Evolutionary conservation across 1,140 invertebrate genomes (phyloP), one percentile per base, ranked within the genome.

Genomic region (Panagrolaimus sp.): DNA sequence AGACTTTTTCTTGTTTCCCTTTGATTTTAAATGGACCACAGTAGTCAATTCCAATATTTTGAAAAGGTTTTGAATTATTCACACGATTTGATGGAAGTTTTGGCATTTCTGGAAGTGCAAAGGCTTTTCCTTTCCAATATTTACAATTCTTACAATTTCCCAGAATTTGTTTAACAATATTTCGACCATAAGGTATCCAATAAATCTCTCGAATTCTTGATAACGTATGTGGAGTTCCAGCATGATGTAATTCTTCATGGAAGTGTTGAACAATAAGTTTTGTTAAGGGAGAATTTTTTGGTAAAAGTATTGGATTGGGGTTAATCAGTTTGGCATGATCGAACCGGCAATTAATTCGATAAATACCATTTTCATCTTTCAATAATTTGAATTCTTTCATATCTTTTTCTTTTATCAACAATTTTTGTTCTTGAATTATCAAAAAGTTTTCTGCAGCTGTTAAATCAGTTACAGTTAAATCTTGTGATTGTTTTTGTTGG

Each of bases 141-240:
- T 26, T 15, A 32, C 65, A 66, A 2, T n/a, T 24, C 1, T 15
- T 15, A 26, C 65, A 66, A 1, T 24, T 52, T 46, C 38, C 21
- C 6, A 66, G n/a, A 15, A 43, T 9, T 14, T 58, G 6, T 6
- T 1, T 66, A 21, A 66, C 65, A 15, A 43, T n/a, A 8, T 32
- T 44, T 1, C 21, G 38, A 8, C 47, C 73, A 67, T 74, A 55
- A 73, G 73, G 10, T 44, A 46, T 62, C 43, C 38, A 62, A 12
- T 17, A 26, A 55, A 6, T 28, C 1, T 70, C 43, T 26, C 70
- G 32, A 24, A 71, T 21, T 8, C 24, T 64, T 14, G 68, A 8
- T 2, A 70, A 17, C 1, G 58, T 63, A 17, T 38, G 70, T 9
- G 45, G 70, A 1, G 44, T 17, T 4, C 72, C 71, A 4, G 71